Evolutionary conservation across 1,140 invertebrate species (phyloP).

Genomic region (Zelostemma sp.): DNA sequence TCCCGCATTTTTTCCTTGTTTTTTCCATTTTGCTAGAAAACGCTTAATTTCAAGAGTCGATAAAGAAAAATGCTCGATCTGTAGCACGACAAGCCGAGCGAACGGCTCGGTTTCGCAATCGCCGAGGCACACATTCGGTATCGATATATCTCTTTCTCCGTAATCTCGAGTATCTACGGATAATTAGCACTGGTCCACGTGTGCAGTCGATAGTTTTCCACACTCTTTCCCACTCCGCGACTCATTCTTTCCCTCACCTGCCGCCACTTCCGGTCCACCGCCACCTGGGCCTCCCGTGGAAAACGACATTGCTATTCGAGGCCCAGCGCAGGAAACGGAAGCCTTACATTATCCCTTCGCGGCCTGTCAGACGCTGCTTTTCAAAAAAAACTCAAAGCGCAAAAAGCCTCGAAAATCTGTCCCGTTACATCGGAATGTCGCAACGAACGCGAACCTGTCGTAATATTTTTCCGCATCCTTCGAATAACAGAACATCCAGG

Average conservation of each 20-base stretch:
- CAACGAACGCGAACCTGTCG: too few species aligned
- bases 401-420: too few species aligned
- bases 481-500: too few species aligned
- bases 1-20: too few species aligned
- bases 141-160: constrained; percentile 9
- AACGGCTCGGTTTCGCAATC: constrained; percentile 18
- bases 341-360: constrained; percentile 52
- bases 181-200: constrained; percentile 27
- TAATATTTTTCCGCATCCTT: too few species aligned
- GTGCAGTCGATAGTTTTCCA: neutral
- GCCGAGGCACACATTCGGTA: neutral
- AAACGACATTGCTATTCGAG: constrained; percentile 58
- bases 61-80: too few species aligned
- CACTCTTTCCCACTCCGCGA: neutral
- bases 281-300: constrained; percentile 18
- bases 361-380: too few species aligned
- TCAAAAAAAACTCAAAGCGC: too few species aligned
- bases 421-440: too few species aligned
- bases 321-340: constrained; percentile 57
- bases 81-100: too few species aligned
- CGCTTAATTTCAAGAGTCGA: too few species aligned
- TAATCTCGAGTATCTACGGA: constrained; percentile 32
- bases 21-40: too few species aligned
- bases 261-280: neutral
- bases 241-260: neutral